Evolutionary conservation across 2,888 invertebrate species (phyloP), one percentile per base, ranked within the genome.

Genomic region (Encarsia formosa): DNA sequence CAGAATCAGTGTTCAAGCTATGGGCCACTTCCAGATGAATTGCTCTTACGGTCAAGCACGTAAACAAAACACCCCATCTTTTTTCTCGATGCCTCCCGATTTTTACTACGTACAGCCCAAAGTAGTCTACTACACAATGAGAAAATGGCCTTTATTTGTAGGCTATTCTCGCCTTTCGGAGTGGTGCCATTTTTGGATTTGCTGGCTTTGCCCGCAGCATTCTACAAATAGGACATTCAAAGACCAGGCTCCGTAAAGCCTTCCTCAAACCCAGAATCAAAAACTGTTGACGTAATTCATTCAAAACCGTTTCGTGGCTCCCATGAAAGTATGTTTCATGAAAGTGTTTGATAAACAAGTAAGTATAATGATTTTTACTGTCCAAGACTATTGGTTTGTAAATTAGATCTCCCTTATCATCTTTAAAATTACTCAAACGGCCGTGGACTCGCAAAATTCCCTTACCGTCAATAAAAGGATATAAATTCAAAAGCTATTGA

Each of bases 111-210:
- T 23, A 19, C 24, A 23, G 42, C 3, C 24, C 49, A 23, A 32
- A 49, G 11, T 26, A 49, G 22, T 42, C 49, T 3, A 15, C 8
- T n/a, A 44, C 42, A 42, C 34, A 47, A 18, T 34, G 47, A 34
- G 23, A 31, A 45, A 31, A 40, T 5, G 40, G 26, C 58, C 43
- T 8, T 20, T 13, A 11, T 4, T 20, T 43, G 42, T 4, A n/a
- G 8, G 4, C 34, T 2, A 11, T 18, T n/a, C 24, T 9, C n/a
- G 22, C 23, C 5, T 4, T 3, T 13, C 5, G n/a, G 23, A 20
- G 38, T 4, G n/a, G n/a, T 13, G 38, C 9, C 38, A 22, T 22
- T 24, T 6, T 40, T 15, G 24, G 40, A 40, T 24, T 15, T 4
- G 40, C 19, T 15, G 40, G 40, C 19, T 40, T n/a, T 4, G 24